These are phyloP conservation scores for Silurus lanzhouensis DNA, from an alignment of 2,797 vertebrate species.

Conservation along the genomic window DNA sequence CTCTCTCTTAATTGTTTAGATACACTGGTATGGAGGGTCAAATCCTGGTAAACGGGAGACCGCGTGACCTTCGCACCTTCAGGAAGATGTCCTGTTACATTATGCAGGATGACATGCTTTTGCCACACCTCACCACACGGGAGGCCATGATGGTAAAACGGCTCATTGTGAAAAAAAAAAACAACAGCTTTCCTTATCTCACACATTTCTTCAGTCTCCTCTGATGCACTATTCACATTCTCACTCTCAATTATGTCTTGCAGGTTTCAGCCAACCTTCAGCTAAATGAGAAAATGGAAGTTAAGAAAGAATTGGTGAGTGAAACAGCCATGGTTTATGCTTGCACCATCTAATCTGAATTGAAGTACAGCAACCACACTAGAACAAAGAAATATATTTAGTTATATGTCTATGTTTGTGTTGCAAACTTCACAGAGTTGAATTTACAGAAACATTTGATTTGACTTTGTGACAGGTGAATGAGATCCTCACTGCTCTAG, in stretches of 20 bases:
- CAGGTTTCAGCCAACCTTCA: constrained; percentile 96
- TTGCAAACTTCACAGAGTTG: not conserved
- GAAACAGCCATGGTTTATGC: not conserved
- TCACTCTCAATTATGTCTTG: constrained; percentile 20
- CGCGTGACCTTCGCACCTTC: constrained; percentile 90
- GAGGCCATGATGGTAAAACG: constrained; percentile 97
- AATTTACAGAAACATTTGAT: not conserved
- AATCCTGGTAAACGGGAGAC: constrained; percentile 90
- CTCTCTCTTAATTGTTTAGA: constrained; percentile 63
- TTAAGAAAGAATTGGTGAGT: constrained; percentile 95
- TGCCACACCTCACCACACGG: constrained; percentile 88
- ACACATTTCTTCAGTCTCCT: not conserved
- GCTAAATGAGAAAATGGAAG: constrained; percentile 90
- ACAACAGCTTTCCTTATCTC: not conserved
- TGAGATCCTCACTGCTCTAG: constrained; percentile 95
- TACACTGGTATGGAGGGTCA: constrained; percentile 96
- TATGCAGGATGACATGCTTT: constrained; percentile 98
- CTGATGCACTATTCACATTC: not conserved
- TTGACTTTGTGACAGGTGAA: constrained; percentile 79
- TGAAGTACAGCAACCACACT: not conserved
- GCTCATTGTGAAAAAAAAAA: not conserved
- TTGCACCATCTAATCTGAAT: not conserved
- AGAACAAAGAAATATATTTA: not conserved
- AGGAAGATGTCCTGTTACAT: constrained; percentile 99
- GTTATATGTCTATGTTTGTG: not conserved